phyloP scores from a whole-genome alignment of 1,140 invertebrate species.

The Drosophila mojavensis region DNA sequence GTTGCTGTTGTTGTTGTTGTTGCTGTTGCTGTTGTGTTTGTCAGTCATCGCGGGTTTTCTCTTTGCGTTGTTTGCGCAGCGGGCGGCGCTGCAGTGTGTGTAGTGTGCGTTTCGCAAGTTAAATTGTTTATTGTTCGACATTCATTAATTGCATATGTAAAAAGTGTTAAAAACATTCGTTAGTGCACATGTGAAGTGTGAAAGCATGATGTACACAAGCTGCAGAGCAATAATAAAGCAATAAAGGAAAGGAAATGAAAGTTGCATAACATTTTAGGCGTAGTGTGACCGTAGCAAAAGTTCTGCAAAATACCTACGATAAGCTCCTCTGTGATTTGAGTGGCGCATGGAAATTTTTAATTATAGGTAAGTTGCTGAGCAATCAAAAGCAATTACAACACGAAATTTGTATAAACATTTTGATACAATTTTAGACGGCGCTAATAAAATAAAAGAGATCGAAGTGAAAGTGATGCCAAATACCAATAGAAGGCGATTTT shows the following conservation, averaged over 20 bases:
- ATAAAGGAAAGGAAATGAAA: slow-evolving; percentile 4
- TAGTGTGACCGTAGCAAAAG: neutral
- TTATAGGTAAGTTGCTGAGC: neutral
- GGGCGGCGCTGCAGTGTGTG: slow-evolving; percentile 7
- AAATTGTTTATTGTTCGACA: slow-evolving; percentile 18
- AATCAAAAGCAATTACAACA: too few relatives aligned
- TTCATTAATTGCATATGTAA: slow-evolving; percentile 7
- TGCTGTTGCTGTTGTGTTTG: slow-evolving; percentile 8
- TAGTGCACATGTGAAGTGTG: slow-evolving; percentile 5
- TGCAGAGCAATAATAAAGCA: neutral
- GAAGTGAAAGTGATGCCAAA: neutral
- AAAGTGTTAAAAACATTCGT: slow-evolving; percentile 6
- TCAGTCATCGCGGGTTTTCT: slow-evolving; percentile 25
- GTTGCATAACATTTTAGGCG: neutral
- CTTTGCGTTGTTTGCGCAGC: slow-evolving; percentile 11
- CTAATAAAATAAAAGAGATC: too few relatives aligned
- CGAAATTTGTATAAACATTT: too few relatives aligned
- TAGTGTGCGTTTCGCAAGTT: slow-evolving; percentile 20
- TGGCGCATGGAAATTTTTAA: neutral
- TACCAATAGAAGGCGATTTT: neutral
- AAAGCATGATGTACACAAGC: slow-evolving; percentile 3
- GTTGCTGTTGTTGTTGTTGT: slow-evolving; percentile 6
- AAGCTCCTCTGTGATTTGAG: neutral
- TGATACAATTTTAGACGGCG: too few relatives aligned
- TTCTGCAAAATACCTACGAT: neutral